phyloP scores from a whole-genome alignment of 2,113 vertebrate species.

The Potamarius usumacintae region DNA sequence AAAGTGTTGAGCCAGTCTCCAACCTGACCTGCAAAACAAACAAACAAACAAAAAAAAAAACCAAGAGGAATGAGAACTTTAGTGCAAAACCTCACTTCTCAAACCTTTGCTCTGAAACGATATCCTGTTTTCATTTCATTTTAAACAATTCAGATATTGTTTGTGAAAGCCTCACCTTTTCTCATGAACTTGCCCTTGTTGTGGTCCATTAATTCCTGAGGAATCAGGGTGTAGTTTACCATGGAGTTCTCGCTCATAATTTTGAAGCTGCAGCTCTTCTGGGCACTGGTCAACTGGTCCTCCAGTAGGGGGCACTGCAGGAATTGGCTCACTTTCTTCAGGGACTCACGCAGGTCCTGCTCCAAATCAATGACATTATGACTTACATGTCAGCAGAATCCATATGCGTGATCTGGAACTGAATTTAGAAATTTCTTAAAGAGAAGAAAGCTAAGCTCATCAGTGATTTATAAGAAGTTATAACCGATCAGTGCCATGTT shows the following conservation, averaged over 20 bases:
- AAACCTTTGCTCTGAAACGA: not conserved
- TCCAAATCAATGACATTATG: not conserved
- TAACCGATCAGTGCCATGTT: not conserved
- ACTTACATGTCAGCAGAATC: not conserved
- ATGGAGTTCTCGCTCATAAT: conserved; percentile 81
- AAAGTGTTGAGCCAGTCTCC: conserved; percentile 82
- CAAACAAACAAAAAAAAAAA: not conserved
- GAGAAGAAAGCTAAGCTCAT: not conserved
- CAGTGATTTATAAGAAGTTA: not conserved
- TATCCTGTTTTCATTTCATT: not conserved
- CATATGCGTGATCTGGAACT: not conserved
- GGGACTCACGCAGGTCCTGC: conserved; percentile 71
- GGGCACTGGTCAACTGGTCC: conserved; percentile 63
- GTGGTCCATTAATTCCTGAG: conserved; percentile 79
- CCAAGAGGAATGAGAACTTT: not conserved
- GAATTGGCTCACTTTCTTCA: conserved; percentile 71
- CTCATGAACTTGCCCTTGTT: conserved; percentile 82
- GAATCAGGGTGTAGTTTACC: conserved; percentile 78
- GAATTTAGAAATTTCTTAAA: not conserved
- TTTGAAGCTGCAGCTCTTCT: conserved; percentile 75
- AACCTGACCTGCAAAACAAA: conserved; percentile 73
- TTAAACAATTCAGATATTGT: not conserved
- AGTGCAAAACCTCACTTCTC: not conserved
- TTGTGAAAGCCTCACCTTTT: conserved; percentile 72
- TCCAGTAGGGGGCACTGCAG: conserved; percentile 69